Percentiles rank a stretch among this genome's conserved stretches.
phyloP scores from a whole-genome alignment of 2,113 vertebrate species.

The Ginglymostoma cirratum region DNA sequence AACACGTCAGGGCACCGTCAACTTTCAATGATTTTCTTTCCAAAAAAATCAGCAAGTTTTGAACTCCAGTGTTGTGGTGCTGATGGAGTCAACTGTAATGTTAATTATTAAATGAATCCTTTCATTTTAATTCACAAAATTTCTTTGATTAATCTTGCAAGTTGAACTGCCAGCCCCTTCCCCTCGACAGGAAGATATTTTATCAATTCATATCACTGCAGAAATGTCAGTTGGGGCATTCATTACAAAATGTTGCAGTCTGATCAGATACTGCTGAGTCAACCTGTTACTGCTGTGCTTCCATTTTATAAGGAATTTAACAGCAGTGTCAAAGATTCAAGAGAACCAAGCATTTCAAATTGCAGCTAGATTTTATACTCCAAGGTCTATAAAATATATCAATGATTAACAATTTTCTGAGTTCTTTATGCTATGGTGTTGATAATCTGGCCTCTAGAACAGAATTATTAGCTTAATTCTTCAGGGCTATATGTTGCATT shows the following conservation, averaged over 20 bases:
- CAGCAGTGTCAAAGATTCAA: background rate
- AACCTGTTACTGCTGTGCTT: slow-evolving; percentile 39
- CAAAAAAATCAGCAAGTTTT: background rate
- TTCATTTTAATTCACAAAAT: slow-evolving; percentile 30
- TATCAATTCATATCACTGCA: slow-evolving; percentile 28
- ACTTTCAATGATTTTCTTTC: background rate
- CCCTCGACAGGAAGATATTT: background rate
- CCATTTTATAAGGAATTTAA: slow-evolving; percentile 31
- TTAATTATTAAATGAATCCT: slow-evolving; percentile 6
- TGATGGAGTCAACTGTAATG: background rate
- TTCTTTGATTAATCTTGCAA: slow-evolving; percentile 7
- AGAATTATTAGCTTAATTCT: background rate
- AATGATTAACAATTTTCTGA: background rate
- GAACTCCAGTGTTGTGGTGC: too few species aligned
- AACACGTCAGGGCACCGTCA: background rate
- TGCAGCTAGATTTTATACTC: background rate
- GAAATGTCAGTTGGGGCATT: slow-evolving; percentile 41
- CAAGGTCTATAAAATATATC: background rate
- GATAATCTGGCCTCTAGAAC: background rate
- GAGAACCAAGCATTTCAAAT: background rate
- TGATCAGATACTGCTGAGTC: slow-evolving; percentile 50
- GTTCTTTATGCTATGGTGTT: background rate
- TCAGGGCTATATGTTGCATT: background rate
- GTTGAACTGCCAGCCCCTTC: slow-evolving; percentile 3
- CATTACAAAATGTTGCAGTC: slow-evolving; percentile 41